Conservation (phyloP, 1,140 invertebrate genomes). For the Lutraria rhynchaena region DNA sequence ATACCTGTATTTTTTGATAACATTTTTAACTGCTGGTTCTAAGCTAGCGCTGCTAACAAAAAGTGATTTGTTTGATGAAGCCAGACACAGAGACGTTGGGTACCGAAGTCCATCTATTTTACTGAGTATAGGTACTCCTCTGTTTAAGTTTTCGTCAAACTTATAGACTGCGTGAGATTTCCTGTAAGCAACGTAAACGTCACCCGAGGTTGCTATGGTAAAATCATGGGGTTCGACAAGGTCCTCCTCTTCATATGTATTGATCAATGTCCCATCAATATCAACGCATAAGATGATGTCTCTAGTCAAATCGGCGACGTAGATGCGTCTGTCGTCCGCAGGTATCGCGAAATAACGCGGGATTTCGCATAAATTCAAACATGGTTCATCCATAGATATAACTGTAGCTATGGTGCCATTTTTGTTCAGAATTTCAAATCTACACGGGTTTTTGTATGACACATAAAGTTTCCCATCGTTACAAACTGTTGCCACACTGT, state of each 20-base stretch:
- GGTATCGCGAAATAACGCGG: constrained; percentile 1
- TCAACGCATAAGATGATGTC: not conserved
- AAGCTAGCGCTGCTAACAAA: not conserved
- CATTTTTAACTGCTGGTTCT: not conserved
- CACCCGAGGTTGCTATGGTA: not conserved
- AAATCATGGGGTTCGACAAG: not conserved
- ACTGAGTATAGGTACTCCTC: not conserved
- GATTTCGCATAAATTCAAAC: not conserved
- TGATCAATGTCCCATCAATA: constrained; percentile 18
- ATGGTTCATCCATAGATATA: not conserved
- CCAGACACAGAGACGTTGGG: not conserved
- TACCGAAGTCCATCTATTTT: not conserved
- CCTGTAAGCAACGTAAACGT: not conserved
- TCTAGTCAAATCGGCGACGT: not conserved
- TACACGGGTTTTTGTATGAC: not conserved
- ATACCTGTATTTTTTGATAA: constrained; percentile 1
- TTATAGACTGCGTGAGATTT: not conserved
- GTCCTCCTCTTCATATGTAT: not conserved
- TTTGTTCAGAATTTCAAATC: constrained; percentile 2
- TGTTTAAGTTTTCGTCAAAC: not conserved
- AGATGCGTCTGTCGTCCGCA: not conserved
- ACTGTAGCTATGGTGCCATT: not conserved
- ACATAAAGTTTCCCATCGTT: not conserved
- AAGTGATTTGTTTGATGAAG: not conserved
- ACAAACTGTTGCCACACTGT: not conserved